These are phyloP conservation scores for Anser brachyrhynchus DNA, from an alignment of 2,113 vertebrate genomes.

Conservation along the genomic window DNA sequence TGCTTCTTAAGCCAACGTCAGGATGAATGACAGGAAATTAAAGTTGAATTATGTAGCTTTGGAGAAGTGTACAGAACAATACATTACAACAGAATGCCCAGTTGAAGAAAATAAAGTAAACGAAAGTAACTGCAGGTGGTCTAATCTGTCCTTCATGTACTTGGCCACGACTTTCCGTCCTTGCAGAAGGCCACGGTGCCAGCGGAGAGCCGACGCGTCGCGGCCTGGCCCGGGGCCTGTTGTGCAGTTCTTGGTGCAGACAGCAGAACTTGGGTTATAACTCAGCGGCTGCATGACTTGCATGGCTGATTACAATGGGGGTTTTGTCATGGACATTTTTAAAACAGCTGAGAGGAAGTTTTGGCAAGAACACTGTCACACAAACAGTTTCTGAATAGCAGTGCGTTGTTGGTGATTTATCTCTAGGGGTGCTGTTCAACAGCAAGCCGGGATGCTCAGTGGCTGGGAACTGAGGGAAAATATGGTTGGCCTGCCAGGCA, in stretches of 20 bases:
- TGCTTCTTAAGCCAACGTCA: constrained; percentile 35
- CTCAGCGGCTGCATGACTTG: background rate
- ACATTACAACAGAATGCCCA: background rate
- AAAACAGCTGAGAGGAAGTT: background rate
- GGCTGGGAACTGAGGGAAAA: background rate
- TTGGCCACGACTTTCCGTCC: background rate
- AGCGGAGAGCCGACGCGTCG: background rate
- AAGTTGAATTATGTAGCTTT: constrained; percentile 34
- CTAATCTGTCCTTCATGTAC: background rate
- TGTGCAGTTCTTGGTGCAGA: background rate
- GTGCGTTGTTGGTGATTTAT: background rate
- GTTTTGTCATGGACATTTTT: background rate
- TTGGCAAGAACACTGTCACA: background rate
- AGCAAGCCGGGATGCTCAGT: background rate
- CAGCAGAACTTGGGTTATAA: background rate
- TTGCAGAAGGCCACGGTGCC: background rate
- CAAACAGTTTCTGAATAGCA: background rate
- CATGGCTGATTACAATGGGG: background rate
- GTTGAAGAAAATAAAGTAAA: constrained; percentile 19
- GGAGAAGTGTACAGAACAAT: constrained; percentile 42
- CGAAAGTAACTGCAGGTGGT: constrained; percentile 39
- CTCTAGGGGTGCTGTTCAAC: background rate
- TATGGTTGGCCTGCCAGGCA: background rate
- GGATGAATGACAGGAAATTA: constrained; percentile 65
- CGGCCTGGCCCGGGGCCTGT: rapidly evolving